phyloP scores from a whole-genome alignment of 1,140 invertebrate genomes.

The Papilio helenus region DNA sequence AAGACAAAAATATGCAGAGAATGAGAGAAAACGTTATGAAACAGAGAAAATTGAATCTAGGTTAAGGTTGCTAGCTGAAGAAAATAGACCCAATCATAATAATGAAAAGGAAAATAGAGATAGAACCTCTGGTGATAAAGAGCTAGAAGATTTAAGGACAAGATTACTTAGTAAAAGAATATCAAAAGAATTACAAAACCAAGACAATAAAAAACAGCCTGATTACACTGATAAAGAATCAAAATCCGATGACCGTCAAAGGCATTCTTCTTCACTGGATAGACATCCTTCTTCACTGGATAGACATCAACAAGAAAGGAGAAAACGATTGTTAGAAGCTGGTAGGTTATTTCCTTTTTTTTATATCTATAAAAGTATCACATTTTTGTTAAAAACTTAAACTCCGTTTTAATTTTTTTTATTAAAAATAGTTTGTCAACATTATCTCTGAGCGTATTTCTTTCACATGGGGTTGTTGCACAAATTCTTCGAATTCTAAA shows the following conservation, averaged over 20 bases:
- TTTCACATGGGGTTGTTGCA: no score
- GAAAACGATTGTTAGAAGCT: slow-evolving; percentile 85
- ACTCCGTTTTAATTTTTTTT: no score
- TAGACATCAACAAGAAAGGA: slow-evolving; percentile 85
- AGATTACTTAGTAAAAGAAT: slow-evolving; percentile 86
- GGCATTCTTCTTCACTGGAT: slow-evolving; percentile 76
- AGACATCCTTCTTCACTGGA: slow-evolving; percentile 81
- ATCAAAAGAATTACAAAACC: slow-evolving; percentile 82
- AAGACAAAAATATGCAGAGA: slow-evolving; percentile 81
- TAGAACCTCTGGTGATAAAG: slow-evolving; percentile 83
- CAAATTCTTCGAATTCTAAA: no score
- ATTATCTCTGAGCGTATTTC: no score
- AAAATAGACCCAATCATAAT: slow-evolving; percentile 80
- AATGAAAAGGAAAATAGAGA: slow-evolving; percentile 84
- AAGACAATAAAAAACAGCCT: slow-evolving; percentile 80
- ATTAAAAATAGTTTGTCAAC: no score
- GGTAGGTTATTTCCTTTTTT: slow-evolving; percentile 67
- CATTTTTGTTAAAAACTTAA: neutral
- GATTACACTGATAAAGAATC: slow-evolving; percentile 69
- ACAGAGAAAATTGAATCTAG: slow-evolving; percentile 78
- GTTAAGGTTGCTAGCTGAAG: slow-evolving; percentile 72
- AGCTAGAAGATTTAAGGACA: slow-evolving; percentile 89
- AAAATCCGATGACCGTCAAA: slow-evolving; percentile 53
- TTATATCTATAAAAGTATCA: no score
- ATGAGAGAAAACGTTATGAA: slow-evolving; percentile 74